phyloP scores from a whole-genome alignment of 2,888 invertebrate species.

The Empis stercorea region DNA sequence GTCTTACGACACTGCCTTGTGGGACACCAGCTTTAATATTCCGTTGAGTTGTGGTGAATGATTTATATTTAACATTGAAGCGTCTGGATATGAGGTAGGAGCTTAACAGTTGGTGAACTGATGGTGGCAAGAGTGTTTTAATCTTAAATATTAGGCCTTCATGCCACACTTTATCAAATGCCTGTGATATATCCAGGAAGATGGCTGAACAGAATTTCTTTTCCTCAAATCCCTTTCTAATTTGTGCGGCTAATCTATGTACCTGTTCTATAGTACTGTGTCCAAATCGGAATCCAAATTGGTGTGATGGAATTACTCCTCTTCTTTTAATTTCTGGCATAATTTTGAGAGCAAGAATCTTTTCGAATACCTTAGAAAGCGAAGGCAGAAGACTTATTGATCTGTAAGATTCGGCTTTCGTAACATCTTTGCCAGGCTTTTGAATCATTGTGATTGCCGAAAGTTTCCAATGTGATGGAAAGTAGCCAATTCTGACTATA shows the following conservation, averaged over 20 bases:
- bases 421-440: slow-evolving; percentile 3
- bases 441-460: slow-evolving; percentile 1
- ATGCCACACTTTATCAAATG: not conserved
- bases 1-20: not conserved
- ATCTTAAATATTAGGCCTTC: not conserved
- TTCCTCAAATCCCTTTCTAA: not conserved
- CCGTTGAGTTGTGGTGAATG: not conserved
- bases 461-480: not conserved
- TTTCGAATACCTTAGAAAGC: slow-evolving; percentile 5
- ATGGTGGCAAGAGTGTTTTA: not conserved
- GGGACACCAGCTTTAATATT: not conserved
- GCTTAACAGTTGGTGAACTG: not conserved
- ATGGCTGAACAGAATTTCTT: not conserved
- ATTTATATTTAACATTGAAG: not conserved
- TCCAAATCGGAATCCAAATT: not conserved
- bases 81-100: not conserved
- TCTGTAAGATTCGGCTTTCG: not conserved
- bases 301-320: not conserved
- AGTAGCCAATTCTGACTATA: too few relatives aligned
- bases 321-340: not conserved
- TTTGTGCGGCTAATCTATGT: not conserved
- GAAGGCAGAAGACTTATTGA: not conserved
- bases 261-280: not conserved
- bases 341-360: not conserved
- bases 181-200: not conserved